Evolutionary conservation across 2,113 vertebrate genomes (phyloP), one percentile per base, ranked within the genome.

Genomic region (Caloenas nicobarica): DNA sequence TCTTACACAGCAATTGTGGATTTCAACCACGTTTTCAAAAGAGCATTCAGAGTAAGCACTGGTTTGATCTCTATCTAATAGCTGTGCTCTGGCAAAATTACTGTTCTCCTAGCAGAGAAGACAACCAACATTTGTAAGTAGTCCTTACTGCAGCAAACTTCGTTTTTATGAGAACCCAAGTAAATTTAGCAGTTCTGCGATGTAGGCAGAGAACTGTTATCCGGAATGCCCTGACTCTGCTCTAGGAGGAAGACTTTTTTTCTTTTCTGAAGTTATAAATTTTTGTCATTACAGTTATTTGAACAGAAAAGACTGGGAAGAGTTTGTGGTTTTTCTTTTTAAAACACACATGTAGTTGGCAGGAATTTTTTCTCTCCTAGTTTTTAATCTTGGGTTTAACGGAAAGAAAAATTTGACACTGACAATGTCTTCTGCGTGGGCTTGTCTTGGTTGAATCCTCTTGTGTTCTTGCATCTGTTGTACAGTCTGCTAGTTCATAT

Each of bases 381-480:
- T 84, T 89, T 77, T 69, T 72, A 38, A 28, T 82, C 14, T 70
- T 80, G 25, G 16, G 14, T 88, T 94, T 89, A 66, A 64, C 2
- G 1, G 58, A 80, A 86, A 78, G 51, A 53, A 71, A 77, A 69
- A 4, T 56, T 68, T 79, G 76, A 84, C 62, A 62, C n/a, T 94
- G 74, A 73, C 53, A 86, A 8, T 78, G 51, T 54, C 69, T 82
- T 88, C 34, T 71, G 86, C 64, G 57, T 94, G 78, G 79, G 86
- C 48, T 94, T 89, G 62, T 74, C 74, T 91, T 86, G 58, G 53
- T 82, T 91, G 61, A 91, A 91, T 92, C 54, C 42, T 87, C 60
- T 81, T 78, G 79, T 80, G 82, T 93, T 91, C 70, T 65, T 79
- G 79, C 93, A 91, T 95, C 92, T 96, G 81, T 57, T 83, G 53